Conservation (phyloP, 2,888 invertebrate genomes). For the Calameuta pallipes region DNA sequence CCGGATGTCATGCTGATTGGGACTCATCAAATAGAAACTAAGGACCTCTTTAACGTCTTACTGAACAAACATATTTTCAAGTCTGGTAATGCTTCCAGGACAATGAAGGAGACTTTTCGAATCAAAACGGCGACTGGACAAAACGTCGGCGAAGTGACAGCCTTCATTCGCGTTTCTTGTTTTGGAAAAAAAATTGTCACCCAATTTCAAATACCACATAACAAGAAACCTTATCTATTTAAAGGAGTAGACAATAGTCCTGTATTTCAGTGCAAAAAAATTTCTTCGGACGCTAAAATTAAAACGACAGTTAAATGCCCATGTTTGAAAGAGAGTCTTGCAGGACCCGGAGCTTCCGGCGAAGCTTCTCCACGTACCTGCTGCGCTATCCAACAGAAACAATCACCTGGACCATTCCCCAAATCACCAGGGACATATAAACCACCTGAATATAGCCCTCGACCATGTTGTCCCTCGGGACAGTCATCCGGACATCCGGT, state of each 20-base stretch:
- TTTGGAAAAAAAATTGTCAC: conserved; percentile 76
- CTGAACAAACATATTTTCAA: conserved; percentile 64
- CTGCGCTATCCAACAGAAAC: background rate
- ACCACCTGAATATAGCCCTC: conserved; percentile 15
- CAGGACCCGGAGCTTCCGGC: conserved; percentile 5
- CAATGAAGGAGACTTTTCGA: conserved; percentile 73
- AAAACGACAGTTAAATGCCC: conserved; percentile 14
- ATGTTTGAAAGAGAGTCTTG: background rate
- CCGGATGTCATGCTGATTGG: conserved; percentile 75
- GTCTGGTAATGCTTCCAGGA: conserved; percentile 69
- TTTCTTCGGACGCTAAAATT: conserved; percentile 33
- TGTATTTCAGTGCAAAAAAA: conserved; percentile 53
- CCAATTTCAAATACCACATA: conserved; percentile 70
- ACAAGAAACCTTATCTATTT: conserved; percentile 55
- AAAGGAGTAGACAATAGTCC: conserved; percentile 51
- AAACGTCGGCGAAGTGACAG: conserved; percentile 71
- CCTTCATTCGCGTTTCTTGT: conserved; percentile 75
- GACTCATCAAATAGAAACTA: conserved; percentile 71
- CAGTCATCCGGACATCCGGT: background rate
- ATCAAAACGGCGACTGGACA: conserved; percentile 68
- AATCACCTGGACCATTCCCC: conserved; percentile 11
- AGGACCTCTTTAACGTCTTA: conserved; percentile 72
- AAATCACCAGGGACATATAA: conserved; percentile 10
- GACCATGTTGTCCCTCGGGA: conserved; percentile 31
- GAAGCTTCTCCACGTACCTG: conserved; percentile 11